Percentiles rank a stretch among this genome's conserved stretches.
These are phyloP conservation scores for Whitmania pigra DNA, from an alignment of 1,140 invertebrate genomes.

Conservation along the genomic window DNA sequence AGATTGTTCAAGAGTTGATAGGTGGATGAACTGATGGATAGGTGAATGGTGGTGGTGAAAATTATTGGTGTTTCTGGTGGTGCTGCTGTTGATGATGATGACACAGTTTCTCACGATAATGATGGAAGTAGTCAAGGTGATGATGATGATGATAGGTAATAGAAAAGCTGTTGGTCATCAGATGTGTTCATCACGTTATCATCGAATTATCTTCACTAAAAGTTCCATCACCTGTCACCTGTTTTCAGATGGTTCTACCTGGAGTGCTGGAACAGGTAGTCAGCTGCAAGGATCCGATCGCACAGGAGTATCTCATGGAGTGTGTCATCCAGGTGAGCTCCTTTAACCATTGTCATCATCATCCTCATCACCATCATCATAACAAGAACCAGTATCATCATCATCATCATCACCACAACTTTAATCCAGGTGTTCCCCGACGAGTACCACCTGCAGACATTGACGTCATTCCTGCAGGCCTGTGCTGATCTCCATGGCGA, in stretches of 20 bases:
- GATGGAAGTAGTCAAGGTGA: too few species aligned
- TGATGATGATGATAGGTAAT: too few species aligned
- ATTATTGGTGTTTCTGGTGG: too few species aligned
- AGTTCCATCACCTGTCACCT: too few species aligned
- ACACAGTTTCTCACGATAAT: too few species aligned
- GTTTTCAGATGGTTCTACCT: constrained; percentile 35
- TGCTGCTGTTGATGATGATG: too few species aligned
- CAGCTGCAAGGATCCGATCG: constrained; percentile 92
- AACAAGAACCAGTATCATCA: not conserved
- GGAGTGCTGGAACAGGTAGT: constrained; percentile 50
- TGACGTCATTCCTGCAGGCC: constrained; percentile 86
- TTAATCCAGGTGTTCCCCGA: constrained; percentile 79
- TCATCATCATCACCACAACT: not conserved
- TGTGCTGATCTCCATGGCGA: constrained; percentile 87
- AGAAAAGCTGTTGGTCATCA: not conserved
- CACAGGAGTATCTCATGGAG: constrained; percentile 99
- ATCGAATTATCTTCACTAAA: not conserved
- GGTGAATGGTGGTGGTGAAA: too few species aligned
- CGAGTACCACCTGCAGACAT: constrained; percentile 90
- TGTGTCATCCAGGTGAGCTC: constrained; percentile 84
- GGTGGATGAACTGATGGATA: too few species aligned
- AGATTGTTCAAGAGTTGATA: too few species aligned
- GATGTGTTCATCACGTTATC: too few species aligned
- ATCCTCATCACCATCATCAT: not conserved
- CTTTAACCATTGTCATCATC: not conserved